phyloP scores from a whole-genome alignment of 1,140 invertebrate species.

The Neodiprion virginianus region DNA sequence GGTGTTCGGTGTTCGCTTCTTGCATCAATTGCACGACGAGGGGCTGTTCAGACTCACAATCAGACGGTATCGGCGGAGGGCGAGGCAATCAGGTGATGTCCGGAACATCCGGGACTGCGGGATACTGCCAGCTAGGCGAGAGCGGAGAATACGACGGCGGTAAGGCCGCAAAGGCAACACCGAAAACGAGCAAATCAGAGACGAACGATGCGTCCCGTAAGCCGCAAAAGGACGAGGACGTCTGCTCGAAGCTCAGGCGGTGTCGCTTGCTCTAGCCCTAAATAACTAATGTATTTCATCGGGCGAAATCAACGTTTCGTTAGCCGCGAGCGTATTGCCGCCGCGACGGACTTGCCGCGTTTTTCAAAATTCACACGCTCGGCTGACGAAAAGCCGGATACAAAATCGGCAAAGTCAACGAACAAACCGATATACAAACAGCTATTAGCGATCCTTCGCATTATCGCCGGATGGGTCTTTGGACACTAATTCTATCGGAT shows the following conservation, averaged over 20 bases:
- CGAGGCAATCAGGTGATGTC: constrained; percentile 9
- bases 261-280: not conserved
- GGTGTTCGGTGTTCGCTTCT: constrained; percentile 13
- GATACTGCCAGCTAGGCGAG: constrained; percentile 20
- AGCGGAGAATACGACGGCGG: constrained; percentile 47
- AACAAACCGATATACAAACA: too few species aligned
- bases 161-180: constrained; percentile 39
- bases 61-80: not conserved
- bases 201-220: constrained; percentile 20
- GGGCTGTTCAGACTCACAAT: not conserved
- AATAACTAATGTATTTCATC: not conserved
- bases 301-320: constrained; percentile 21
- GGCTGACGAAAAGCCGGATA: too few species aligned
- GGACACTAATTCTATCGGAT: not conserved
- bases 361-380: too few species aligned
- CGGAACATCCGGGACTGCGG: constrained; percentile 2
- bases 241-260: constrained; percentile 35
- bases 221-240: constrained; percentile 36
- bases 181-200: constrained; percentile 10
- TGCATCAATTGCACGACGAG: not conserved
- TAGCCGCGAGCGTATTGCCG: too few species aligned
- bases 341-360: too few species aligned
- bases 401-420: too few species aligned
- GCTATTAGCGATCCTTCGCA: too few species aligned
- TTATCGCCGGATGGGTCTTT: not conserved